Percentiles rank a stretch among this genome's conserved stretches.
These are phyloP conservation scores for Pogonognathellus flavescens DNA, from an alignment of 1,140 invertebrate species.

Conservation along the genomic window DNA sequence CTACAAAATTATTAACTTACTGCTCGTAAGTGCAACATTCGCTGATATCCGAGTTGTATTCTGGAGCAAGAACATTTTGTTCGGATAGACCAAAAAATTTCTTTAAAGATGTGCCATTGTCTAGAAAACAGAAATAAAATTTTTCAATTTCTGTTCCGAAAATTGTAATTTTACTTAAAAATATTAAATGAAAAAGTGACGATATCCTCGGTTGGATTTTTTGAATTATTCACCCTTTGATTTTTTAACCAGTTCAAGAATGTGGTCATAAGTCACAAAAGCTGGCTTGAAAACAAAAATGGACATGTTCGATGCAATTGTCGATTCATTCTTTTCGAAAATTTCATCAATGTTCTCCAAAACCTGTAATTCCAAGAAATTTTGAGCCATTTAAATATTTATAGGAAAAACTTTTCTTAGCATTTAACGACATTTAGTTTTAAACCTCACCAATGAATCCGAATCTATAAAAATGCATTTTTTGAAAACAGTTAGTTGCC, in stretches of 20 bases:
- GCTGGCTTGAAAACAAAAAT: neutral
- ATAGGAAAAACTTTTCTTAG: neutral
- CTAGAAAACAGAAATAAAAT: neutral
- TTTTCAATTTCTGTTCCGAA: too few relatives aligned
- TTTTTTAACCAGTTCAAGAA: constrained; percentile 2
- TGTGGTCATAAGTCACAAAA: neutral
- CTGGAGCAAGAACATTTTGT: neutral
- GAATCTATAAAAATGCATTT: constrained; percentile 17
- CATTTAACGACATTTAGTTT: neutral
- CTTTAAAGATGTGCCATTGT: neutral
- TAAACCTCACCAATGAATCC: neutral
- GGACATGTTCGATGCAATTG: neutral
- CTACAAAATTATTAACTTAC: too few relatives aligned
- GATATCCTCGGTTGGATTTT: too few relatives aligned
- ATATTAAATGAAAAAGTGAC: too few relatives aligned
- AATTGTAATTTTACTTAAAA: too few relatives aligned
- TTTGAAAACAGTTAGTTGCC: constrained; percentile 18
- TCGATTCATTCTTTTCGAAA: neutral
- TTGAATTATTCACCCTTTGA: neutral
- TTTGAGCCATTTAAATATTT: neutral
- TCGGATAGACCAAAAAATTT: neutral
- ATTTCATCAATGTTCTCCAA: constrained; percentile 1
- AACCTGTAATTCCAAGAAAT: constrained; percentile 7
- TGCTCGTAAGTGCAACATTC: neutral
- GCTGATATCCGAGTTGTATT: neutral